phyloP scores from a whole-genome alignment of 92 coral and sea anemone species.

The Epizoanthus fatuus region DNA sequence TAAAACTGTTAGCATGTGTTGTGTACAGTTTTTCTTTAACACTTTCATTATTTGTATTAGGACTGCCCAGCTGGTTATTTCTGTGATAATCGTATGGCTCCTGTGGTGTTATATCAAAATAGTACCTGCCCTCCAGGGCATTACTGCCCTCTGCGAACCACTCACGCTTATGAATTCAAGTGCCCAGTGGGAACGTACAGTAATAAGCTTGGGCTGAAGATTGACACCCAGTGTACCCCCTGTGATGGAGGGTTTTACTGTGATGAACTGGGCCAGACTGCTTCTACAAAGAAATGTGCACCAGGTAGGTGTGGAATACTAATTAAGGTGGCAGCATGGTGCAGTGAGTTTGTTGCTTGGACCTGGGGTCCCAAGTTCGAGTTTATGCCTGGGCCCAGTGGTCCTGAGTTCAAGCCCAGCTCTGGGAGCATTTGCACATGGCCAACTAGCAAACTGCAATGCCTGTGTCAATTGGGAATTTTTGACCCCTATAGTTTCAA shows the following conservation, averaged over 20 bases:
- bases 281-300: conserved; percentile 77
- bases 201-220: conserved; percentile 72
- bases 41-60: conserved; percentile 43
- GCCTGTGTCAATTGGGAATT: conserved; percentile 76
- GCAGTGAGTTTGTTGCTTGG: too few species aligned
- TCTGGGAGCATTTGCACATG: neutral
- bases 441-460: conserved; percentile 49
- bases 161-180: conserved; percentile 80
- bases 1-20: neutral
- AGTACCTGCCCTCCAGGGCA: conserved; percentile 97
- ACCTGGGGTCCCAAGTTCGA: too few species aligned
- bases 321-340: too few species aligned
- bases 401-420: neutral
- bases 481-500: conserved; percentile 60
- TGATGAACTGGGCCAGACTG: conserved; percentile 93
- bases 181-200: conserved; percentile 98
- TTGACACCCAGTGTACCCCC: conserved; percentile 83
- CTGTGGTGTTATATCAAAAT: conserved; percentile 92
- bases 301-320: conserved; percentile 74
- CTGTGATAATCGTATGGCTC: conserved; percentile 93
- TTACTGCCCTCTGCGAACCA: conserved; percentile 90
- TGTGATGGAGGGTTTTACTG: conserved; percentile 97
- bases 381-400: too few species aligned
- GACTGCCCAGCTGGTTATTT: conserved; percentile 90
- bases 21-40: too few species aligned